Base-by-base conservation (phyloP, 2,113 vertebrate genomes). In the Acrocephalus kingi region DNA sequence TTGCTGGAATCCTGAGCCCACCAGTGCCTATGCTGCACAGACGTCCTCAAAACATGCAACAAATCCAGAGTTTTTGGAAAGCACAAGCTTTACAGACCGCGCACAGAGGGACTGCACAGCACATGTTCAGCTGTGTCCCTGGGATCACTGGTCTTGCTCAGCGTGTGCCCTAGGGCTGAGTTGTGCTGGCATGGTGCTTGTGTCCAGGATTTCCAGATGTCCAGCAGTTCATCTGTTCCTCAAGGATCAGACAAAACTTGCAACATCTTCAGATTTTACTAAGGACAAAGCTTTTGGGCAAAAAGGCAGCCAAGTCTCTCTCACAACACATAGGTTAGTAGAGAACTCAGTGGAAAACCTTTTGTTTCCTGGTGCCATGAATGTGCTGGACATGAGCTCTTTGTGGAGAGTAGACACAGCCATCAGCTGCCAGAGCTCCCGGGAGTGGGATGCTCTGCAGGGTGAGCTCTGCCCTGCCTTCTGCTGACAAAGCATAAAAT, bases 401-500 rank as follows among this genome's bases (percentile, higher is more conserved):
- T 72, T 51, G 39, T 73, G 8, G 55, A 73, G 37, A 3, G 2
- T 0, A 54, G 46, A 68, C 64, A 71, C 49, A 81, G 61, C 59
- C 5, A 0, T 39, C 67, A 63, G 72, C 76, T 80, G 68, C 72
- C 0, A 0, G 49, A 55, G 62, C 54, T 87, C 51, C 62, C 62
- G n/a, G 68, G 63, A 77, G 67, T 15, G 37, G n/a, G 81, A 78
- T 2, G 7, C 55, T 66, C 63, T 5, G 4, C 43, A 67, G 80
- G 77, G 76, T 89, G 86, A 96, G 81, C 45, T 59, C 87, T 85
- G 9, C 67, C 80, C 67, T 86, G 67, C 56, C 52, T 82, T 94
- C 67, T 88, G 92, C 90, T 94, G 90, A 95, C 78, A 90, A 90
- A 73, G 62, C 79, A 74, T 79, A 51, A 88, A 85, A 84, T 94